Base-by-base conservation (phyloP, 2,797 vertebrate genomes). In the Galaxias olidus region DNA sequence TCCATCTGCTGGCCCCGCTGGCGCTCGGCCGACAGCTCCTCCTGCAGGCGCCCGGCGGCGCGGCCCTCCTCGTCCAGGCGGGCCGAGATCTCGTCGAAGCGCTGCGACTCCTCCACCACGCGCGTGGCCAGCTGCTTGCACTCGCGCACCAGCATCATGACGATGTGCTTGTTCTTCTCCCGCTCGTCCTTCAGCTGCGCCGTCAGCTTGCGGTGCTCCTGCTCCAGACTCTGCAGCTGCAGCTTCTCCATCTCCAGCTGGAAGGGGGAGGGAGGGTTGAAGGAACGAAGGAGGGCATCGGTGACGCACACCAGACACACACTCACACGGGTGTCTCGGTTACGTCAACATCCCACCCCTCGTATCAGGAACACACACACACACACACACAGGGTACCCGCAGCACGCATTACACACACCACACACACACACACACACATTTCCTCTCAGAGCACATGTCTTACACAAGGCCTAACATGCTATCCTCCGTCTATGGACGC, bases 161-260 rank as follows among this genome's bases (percentile, higher is more conserved):
- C 96, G 42, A 99, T 93, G 7, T 98, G 96, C 74, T 98, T 98
- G 86, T 96, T 99, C 91, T 98, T 98, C 80, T 94, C 93, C 0
- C 96, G 93, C 77, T 99, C 98, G 43, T 97, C 96, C 77, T 98
- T 96, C 50, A 99, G 91, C 84, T 94, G 94, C 55, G 94, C 87
- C 0, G 93, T 90, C 46, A 99, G 90, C 76, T 95, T 95, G 69
- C 94, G 94, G 76, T 98, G 96, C 63, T 99, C 98, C 83, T 95
- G 92, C 82, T 99, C 96, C 60, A 99, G 88, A 55, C 75, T 93
- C 83, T 98, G 95, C 10, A 98, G 92, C 87, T 98, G 95, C 68
- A 92, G 90, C 86, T 98, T 98, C 83, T 99, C 98, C 90, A 94
- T 90, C 90, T 99, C 97, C 87, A 99, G 85, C 98, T 99, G 87